Base-by-base conservation (phyloP, 2,888 invertebrate genomes). In the Drosophila prolongata region DNA sequence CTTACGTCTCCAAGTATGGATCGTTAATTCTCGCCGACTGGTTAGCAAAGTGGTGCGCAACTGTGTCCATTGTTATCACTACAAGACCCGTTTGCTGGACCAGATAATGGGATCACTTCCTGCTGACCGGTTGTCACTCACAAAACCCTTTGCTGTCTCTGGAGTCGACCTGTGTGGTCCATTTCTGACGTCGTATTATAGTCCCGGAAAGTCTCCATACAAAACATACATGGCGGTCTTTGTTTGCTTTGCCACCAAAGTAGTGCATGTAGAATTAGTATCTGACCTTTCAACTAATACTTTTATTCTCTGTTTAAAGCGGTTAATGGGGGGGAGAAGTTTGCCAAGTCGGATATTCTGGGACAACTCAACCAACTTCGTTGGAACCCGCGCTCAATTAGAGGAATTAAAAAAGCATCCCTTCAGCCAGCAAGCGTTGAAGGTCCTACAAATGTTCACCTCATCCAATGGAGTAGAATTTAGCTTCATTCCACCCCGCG, bases 401-500 rank as follows among this genome's bases (percentile, higher is more conserved):
- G 30, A 30, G 1, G 30, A 30, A 30, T 8, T 8, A 8, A 30
- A 30, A 30, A 30, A 1, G 16, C 8, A 8, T 8, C 30, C 8
- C 8, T 8, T 30, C 1, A 30, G 30, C 30, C 30, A 30, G 8
- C 30, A 30, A 30, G 30, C 30, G 2, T 30, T 30, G 8, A 30
- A 30, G 8, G 30, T 19, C 16, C 43, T 16, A 43, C 19, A 19
- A 19, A 19, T 19, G 10, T 19, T 43, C 10, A 43, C 19, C 16
- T 10, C 43, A 43, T 43, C 43, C 19, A 43, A 43, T 43, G 42
- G 16, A 10, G 42, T 43, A 43, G 42, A 43, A 19, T 43, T 43
- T 4, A 38, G 38, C 14, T 38, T 38, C 8, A 38, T 42, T 42
- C 10, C 42, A 42, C 42, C n/a, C 14, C 38, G 38, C 42, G 10